Conservation (phyloP, 2,113 vertebrate genomes). For the Pandion haliaetus region DNA sequence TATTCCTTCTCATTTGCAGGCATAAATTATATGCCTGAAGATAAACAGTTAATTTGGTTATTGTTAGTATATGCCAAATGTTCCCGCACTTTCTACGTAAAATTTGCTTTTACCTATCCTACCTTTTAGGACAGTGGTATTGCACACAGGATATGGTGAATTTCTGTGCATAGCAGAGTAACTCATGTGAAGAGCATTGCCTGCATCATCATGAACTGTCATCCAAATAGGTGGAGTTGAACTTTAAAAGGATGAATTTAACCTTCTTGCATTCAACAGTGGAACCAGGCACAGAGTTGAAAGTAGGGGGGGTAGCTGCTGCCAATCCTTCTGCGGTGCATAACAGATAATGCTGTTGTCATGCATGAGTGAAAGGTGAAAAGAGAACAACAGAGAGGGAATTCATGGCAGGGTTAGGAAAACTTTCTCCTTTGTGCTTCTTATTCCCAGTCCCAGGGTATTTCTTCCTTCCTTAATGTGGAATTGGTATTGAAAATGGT, state of each 20-base stretch:
- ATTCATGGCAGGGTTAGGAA: background rate
- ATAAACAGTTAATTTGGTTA: background rate
- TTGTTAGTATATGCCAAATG: background rate
- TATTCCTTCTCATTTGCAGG: background rate
- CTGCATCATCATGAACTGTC: background rate
- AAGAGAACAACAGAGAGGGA: background rate
- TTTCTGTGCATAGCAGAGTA: background rate
- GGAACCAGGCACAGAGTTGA: background rate
- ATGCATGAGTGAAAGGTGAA: background rate
- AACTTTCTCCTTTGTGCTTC: background rate
- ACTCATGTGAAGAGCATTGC: background rate
- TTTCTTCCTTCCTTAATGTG: background rate
- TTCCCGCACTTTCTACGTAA: background rate
- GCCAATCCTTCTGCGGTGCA: fast-evolving
- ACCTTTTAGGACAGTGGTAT: background rate
- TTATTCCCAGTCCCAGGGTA: background rate
- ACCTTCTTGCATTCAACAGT: background rate
- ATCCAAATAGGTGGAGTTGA: background rate
- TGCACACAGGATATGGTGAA: background rate
- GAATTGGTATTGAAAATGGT: fast-evolving
- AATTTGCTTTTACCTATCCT: background rate
- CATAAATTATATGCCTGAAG: background rate
- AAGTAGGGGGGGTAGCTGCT: background rate
- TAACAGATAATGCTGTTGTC: background rate
- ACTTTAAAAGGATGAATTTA: background rate